These are phyloP conservation scores for Onychomys leucogaster DNA, from an alignment of 2,797 vertebrate species.

Conservation along the genomic window DNA sequence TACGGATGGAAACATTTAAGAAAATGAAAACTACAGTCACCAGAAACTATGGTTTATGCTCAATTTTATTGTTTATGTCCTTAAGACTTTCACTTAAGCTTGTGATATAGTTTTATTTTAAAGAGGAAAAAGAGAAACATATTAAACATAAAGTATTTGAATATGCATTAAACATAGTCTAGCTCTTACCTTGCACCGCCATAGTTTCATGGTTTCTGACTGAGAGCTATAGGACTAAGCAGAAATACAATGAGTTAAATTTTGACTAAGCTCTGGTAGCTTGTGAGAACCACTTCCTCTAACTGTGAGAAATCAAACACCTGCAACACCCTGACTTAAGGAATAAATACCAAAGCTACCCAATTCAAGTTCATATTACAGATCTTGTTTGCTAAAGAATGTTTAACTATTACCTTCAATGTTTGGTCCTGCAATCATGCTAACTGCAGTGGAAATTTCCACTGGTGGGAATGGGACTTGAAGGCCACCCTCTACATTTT, in stretches of 20 bases:
- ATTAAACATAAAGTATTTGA: neutral
- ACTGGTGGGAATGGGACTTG: neutral
- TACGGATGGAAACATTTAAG: neutral
- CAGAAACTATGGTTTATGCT: neutral
- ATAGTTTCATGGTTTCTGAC: neutral
- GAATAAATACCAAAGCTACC: neutral
- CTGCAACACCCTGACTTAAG: no score
- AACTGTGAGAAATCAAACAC: neutral
- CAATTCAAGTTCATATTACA: neutral
- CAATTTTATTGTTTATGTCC: neutral
- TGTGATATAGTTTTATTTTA: constrained; percentile 36
- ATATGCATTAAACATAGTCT: neutral
- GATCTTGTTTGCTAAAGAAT: neutral
- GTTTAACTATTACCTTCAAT: neutral
- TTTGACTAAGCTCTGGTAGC: neutral
- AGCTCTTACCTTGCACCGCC: neutral
- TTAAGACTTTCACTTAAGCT: neutral
- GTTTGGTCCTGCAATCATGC: neutral
- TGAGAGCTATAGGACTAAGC: neutral
- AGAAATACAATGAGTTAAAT: neutral
- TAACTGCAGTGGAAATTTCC: neutral
- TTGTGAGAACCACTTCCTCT: neutral
- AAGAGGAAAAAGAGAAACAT: neutral
- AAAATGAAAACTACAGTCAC: neutral
- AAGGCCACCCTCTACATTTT: no score